Conservation (phyloP, 2,888 invertebrate species). For the Melieria crassipennis region DNA sequence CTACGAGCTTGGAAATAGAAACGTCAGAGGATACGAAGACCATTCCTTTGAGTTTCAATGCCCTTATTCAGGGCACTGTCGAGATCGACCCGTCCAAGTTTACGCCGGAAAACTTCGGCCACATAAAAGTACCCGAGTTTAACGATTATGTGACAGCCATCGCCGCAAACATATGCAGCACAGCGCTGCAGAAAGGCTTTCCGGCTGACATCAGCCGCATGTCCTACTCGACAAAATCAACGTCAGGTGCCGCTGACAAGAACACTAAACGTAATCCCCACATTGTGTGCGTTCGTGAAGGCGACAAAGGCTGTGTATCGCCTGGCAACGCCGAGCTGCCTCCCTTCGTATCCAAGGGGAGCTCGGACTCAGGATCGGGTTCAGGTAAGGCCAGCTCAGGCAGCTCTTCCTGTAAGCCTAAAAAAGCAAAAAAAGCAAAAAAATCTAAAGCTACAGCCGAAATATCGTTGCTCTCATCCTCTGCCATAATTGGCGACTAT, state of each 20-base stretch:
- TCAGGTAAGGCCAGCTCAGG: background rate
- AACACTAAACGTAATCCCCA: constrained; percentile 28
- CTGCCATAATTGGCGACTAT: constrained; percentile 26
- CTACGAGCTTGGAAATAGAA: constrained; percentile 20
- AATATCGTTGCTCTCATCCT: constrained; percentile 19
- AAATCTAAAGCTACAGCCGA: constrained; percentile 6
- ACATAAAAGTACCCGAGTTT: constrained; percentile 46
- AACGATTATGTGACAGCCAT: constrained; percentile 55
- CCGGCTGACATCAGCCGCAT: constrained; percentile 37
- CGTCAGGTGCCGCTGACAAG: background rate
- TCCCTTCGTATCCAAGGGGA: constrained; percentile 17
- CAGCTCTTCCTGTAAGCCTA: background rate
- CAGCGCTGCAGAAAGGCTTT: constrained; percentile 51
- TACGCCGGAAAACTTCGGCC: constrained; percentile 38
- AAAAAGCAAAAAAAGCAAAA: constrained; percentile 8
- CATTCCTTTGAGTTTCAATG: constrained; percentile 53
- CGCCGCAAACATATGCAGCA: constrained; percentile 56
- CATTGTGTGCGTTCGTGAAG: constrained; percentile 40
- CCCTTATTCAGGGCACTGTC: constrained; percentile 51
- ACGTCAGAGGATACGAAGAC: constrained; percentile 22
- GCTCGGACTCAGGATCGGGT: constrained; percentile 2
- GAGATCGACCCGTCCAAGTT: constrained; percentile 52
- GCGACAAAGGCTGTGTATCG: constrained; percentile 42
- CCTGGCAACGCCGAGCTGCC: constrained; percentile 40
- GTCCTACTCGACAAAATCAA: constrained; percentile 32